phyloP scores from a whole-genome alignment of 2,888 invertebrate genomes.

The Nemurella pictetii region DNA sequence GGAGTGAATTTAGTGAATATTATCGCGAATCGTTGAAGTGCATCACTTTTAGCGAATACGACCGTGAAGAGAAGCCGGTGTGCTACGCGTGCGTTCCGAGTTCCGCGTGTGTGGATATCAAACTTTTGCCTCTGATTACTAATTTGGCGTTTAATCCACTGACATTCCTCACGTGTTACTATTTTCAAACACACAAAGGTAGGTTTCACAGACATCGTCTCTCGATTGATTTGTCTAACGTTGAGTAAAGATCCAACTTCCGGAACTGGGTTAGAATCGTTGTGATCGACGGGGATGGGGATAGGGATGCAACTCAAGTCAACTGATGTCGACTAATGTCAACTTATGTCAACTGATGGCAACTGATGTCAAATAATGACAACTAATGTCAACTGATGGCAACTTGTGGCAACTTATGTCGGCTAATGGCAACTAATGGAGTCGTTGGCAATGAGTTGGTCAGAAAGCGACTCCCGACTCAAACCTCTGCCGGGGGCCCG shows the following conservation, averaged over 20 bases:
- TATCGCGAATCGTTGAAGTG: constrained; percentile 59
- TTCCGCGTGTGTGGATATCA: constrained; percentile 51
- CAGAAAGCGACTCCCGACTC: background rate
- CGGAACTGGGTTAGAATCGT: too few species aligned
- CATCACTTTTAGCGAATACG: constrained; percentile 67
- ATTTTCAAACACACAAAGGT: constrained; percentile 70
- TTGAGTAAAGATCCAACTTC: too few species aligned
- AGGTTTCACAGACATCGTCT: constrained; percentile 42
- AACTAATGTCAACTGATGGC: too few species aligned
- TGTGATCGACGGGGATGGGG: too few species aligned
- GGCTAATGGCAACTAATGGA: background rate
- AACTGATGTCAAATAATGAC: too few species aligned
- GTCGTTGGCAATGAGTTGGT: background rate
- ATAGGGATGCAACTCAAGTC: too few species aligned
- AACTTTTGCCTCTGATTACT: constrained; percentile 54
- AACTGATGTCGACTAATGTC: too few species aligned
- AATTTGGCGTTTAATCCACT: constrained; percentile 61
- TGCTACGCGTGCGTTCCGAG: constrained; percentile 56
- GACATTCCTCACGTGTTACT: constrained; percentile 63
- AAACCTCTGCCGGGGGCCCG: background rate
- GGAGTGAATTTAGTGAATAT: constrained; percentile 55
- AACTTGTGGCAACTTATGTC: too few species aligned
- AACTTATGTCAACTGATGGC: too few species aligned
- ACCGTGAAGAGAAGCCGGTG: constrained; percentile 63
- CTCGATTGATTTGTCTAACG: too few species aligned